Evolutionary conservation across 2,113 vertebrate genomes (phyloP).

Genomic region (Siphamia tubifer): DNA sequence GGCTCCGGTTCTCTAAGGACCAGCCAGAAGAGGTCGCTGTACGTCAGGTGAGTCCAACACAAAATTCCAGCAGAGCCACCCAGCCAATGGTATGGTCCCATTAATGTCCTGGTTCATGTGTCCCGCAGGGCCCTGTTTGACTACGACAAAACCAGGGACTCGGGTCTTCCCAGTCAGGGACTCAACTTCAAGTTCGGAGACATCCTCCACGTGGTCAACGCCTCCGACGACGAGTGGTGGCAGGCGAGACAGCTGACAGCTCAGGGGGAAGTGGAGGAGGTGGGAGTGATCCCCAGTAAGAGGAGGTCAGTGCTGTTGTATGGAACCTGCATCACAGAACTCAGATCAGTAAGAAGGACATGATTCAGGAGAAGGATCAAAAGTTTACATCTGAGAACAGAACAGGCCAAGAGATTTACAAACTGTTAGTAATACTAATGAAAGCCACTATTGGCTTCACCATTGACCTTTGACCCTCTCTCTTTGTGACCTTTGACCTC

Average conservation of each 20-base stretch:
- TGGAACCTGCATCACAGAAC: not conserved
- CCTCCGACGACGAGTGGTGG: slow-evolving; percentile 98
- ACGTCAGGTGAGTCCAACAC: slow-evolving; percentile 85
- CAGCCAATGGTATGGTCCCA: not conserved
- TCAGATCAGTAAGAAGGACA: too few species aligned
- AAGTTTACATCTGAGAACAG: too few species aligned
- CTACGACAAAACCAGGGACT: slow-evolving; percentile 96
- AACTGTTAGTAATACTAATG: too few species aligned
- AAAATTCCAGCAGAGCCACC: not conserved
- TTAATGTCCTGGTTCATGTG: not conserved
- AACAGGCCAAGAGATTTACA: too few species aligned
- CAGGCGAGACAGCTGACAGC: slow-evolving; percentile 90
- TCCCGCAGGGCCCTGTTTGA: slow-evolving; percentile 92
- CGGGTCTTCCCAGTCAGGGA: slow-evolving; percentile 95
- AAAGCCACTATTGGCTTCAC: too few species aligned
- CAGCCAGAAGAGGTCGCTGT: slow-evolving; percentile 95
- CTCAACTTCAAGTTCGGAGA: slow-evolving; percentile 95
- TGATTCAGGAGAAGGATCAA: too few species aligned
- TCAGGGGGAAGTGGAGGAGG: slow-evolving; percentile 93
- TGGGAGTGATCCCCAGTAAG: slow-evolving; percentile 98
- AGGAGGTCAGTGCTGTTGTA: slow-evolving; percentile 93
- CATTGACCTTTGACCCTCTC: too few species aligned
- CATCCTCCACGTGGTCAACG: slow-evolving; percentile 97
- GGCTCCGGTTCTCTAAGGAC: slow-evolving; percentile 93
- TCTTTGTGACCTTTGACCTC: not conserved